Evolutionary conservation across 2,113 vertebrate species (phyloP).

Genomic region (Pterocles gutturalis): DNA sequence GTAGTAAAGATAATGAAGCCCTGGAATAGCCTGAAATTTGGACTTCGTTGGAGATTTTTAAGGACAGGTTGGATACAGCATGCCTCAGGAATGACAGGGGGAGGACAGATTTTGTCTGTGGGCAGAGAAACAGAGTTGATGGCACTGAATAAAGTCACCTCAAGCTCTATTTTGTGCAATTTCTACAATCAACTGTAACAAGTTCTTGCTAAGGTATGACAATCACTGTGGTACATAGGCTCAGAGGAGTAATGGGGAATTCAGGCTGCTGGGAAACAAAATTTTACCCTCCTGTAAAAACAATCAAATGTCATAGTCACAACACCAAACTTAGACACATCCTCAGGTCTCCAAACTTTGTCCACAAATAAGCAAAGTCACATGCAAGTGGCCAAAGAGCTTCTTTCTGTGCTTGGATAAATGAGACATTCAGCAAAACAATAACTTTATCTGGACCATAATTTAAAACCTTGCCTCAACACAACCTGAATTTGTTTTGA

Average conservation of each 20-base stretch:
- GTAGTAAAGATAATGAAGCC: neutral
- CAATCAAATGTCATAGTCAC: neutral
- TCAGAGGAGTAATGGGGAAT: neutral
- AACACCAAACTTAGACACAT: neutral
- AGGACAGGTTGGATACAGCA: neutral
- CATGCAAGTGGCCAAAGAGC: neutral
- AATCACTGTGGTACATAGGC: neutral
- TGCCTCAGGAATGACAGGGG: neutral
- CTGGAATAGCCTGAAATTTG: neutral
- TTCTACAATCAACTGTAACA: neutral
- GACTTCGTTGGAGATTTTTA: neutral
- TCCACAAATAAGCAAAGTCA: neutral
- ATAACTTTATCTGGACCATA: neutral
- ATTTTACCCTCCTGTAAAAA: neutral
- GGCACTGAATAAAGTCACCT: neutral
- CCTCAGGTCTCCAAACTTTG: neutral
- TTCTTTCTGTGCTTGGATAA: neutral
- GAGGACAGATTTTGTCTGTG: conserved; percentile 34
- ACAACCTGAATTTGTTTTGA: neutral
- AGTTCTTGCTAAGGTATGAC: neutral
- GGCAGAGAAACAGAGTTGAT: neutral
- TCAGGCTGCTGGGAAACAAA: neutral
- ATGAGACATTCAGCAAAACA: neutral
- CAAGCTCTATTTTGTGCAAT: neutral
- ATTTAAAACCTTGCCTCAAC: neutral